Percentiles rank a stretch among this genome's conserved stretches.
Conservation (phyloP, 2,113 vertebrate genomes). For the Ornithorhynchus anatinus region DNA sequence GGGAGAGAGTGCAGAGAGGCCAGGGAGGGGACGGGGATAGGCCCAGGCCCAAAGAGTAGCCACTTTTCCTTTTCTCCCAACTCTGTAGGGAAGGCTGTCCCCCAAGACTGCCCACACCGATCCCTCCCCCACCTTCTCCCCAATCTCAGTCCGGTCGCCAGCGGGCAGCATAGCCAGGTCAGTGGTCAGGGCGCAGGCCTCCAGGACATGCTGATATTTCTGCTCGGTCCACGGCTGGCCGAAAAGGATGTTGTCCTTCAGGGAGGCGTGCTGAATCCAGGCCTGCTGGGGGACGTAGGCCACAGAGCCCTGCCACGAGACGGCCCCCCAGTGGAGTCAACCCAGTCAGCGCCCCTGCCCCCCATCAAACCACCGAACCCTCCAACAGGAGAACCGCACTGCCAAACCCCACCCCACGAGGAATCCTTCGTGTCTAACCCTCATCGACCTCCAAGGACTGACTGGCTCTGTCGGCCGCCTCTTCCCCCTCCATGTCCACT, state of each 20-base stretch:
- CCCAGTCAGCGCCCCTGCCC: background rate
- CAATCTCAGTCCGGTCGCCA: slow-evolving; percentile 94
- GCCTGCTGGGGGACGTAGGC: slow-evolving; percentile 95
- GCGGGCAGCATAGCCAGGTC: slow-evolving; percentile 91
- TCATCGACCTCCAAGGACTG: background rate
- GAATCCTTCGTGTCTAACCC: background rate
- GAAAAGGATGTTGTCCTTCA: slow-evolving; percentile 95
- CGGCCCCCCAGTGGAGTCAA: background rate
- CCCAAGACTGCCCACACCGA: too few relatives aligned
- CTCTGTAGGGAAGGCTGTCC: background rate
- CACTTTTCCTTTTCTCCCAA: background rate
- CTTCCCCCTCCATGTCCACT: background rate
- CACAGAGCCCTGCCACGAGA: slow-evolving; percentile 82
- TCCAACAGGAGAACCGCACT: background rate
- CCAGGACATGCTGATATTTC: slow-evolving; percentile 82
- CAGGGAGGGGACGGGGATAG: background rate
- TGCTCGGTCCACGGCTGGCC: slow-evolving; percentile 78
- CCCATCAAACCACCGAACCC: background rate
- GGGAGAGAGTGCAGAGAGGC: background rate
- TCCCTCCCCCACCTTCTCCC: slow-evolving; percentile 89
- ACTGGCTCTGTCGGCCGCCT: background rate
- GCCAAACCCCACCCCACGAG: background rate
- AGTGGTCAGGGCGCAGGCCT: slow-evolving; percentile 86
- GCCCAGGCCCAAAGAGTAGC: background rate
- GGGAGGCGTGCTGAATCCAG: slow-evolving; percentile 93